Conservation (phyloP, 2,797 vertebrate genomes). For the Gallinago solitaria region DNA sequence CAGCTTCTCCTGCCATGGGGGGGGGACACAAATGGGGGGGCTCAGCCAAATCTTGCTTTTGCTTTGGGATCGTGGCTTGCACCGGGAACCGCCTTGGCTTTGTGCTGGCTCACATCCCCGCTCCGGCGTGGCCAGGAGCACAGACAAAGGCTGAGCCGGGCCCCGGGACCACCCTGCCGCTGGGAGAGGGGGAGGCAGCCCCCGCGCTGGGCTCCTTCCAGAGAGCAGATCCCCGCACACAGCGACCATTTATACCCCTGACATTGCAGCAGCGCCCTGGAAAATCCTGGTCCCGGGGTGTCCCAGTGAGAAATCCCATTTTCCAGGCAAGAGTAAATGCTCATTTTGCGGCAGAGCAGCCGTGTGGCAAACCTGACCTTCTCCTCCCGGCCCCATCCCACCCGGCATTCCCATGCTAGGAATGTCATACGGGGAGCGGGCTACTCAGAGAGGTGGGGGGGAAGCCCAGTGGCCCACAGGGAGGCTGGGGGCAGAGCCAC, state of each 20-base stretch:
- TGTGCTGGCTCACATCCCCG: background rate
- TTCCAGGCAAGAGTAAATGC: background rate
- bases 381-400: background rate
- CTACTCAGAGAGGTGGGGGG: background rate
- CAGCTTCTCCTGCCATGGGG: too few species aligned
- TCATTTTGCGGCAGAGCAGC: background rate
- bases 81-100: background rate
- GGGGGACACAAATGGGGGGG: background rate
- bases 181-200: background rate
- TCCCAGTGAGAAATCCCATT: background rate
- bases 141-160: constrained; percentile 41
- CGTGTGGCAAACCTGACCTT: background rate
- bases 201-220: background rate
- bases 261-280: constrained; percentile 30
- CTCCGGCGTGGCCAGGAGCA: background rate
- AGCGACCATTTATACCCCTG: background rate
- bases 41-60: background rate
- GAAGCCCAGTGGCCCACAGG: background rate
- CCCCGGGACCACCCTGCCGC: background rate
- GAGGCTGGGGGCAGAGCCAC: background rate
- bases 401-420: background rate
- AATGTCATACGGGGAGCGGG: fast-evolving
- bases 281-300: background rate
- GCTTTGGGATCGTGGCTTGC: background rate
- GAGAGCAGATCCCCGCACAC: background rate